Evolutionary conservation across 1,140 invertebrate species (phyloP).

Genomic region (Penaeus japonicus): DNA sequence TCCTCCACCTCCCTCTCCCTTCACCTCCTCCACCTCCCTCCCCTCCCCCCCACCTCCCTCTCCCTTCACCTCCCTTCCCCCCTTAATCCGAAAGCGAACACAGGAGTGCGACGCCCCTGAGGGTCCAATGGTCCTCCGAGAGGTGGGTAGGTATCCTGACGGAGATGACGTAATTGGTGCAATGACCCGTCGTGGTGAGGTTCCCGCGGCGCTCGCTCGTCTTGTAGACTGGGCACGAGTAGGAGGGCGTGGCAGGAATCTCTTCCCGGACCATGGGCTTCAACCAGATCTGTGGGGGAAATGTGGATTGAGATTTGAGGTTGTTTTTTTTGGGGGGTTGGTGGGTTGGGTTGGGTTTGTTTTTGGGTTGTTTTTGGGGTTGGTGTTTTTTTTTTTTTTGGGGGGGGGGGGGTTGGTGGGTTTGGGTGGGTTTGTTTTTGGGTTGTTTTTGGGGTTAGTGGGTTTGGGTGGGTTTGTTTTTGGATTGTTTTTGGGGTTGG

Average conservation of each 20-base stretch:
- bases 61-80: neutral
- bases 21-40: too few species aligned
- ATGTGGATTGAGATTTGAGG: neutral
- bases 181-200: slow-evolving; percentile 66
- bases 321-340: neutral
- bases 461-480: too few species aligned
- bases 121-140: slow-evolving; percentile 67
- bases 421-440: too few species aligned
- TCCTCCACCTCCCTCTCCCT: too few species aligned
- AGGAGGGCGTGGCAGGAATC: slow-evolving; percentile 56
- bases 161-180: slow-evolving; percentile 68
- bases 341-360: too few species aligned
- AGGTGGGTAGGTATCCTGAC: slow-evolving; percentile 65
- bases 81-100: slow-evolving; percentile 61
- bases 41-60: too few species aligned
- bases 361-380: too few species aligned
- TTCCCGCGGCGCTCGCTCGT: slow-evolving; percentile 65
- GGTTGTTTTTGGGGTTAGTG: too few species aligned
- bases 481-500: too few species aligned
- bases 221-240: slow-evolving; percentile 68
- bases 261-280: slow-evolving; percentile 58
- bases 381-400: too few species aligned
- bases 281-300: slow-evolving; percentile 62
- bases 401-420: too few species aligned
- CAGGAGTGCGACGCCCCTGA: slow-evolving; percentile 67